Percentiles rank a stretch among this genome's conserved stretches.
These are phyloP conservation scores for Trilocha varians DNA, from an alignment of 2,888 invertebrate species.

Conservation along the genomic window DNA sequence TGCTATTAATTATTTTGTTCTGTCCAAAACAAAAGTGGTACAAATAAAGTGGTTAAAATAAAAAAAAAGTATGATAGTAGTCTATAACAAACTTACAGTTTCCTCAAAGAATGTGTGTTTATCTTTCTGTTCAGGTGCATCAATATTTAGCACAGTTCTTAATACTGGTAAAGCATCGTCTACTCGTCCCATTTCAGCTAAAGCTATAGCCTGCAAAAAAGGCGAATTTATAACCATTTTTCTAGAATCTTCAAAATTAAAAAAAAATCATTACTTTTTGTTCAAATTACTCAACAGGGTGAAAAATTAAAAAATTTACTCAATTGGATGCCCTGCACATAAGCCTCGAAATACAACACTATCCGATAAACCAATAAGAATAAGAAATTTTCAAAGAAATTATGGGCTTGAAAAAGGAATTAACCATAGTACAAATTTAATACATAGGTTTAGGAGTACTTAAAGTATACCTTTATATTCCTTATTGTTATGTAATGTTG, in stretches of 20 bases:
- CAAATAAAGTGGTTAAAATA: not conserved
- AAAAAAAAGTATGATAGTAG: not conserved
- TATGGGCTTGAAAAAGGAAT: too few species aligned
- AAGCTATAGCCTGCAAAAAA: conserved; percentile 49
- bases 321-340: too few species aligned
- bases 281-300: not conserved
- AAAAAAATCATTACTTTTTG: not conserved
- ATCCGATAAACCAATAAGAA: too few species aligned
- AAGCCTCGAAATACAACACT: too few species aligned
- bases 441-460: not conserved
- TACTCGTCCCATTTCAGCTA: conserved; percentile 73
- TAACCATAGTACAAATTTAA: too few species aligned
- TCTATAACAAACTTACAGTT: conserved; percentile 60
- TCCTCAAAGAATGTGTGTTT: conserved; percentile 77
- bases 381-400: too few species aligned
- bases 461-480: conserved; percentile 75
- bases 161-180: conserved; percentile 78
- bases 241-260: not conserved
- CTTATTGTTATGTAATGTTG: conserved; percentile 78
- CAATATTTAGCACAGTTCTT: conserved; percentile 69
- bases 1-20: too few species aligned
- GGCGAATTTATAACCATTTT: conserved; percentile 2
- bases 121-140: conserved; percentile 53
- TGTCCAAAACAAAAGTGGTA: too few species aligned
- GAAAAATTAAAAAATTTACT: not conserved